Percentiles rank a stretch among this genome's conserved stretches.
Conservation (phyloP, 2,113 vertebrate genomes). For the Martes martes region DNA sequence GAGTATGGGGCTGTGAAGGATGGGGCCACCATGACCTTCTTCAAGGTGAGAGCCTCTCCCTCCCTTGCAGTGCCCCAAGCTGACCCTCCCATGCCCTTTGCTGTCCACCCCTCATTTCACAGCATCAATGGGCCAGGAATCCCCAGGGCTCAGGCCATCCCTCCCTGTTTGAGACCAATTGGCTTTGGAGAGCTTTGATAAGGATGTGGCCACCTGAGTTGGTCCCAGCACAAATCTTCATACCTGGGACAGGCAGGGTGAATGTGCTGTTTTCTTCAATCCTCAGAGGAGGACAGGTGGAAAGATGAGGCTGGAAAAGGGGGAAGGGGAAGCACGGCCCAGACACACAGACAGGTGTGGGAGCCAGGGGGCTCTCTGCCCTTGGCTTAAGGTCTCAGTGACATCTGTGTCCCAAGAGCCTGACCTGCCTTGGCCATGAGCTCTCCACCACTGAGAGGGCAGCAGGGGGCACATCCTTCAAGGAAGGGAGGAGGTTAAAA, state of each 20-base stretch:
- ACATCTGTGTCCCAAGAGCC: neutral
- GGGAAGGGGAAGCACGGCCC: neutral
- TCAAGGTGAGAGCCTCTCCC: constrained; percentile 88
- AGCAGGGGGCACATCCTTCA: neutral
- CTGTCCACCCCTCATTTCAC: neutral
- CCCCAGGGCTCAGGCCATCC: neutral
- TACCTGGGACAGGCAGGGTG: neutral
- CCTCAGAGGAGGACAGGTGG: neutral
- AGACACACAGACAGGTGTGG: neutral
- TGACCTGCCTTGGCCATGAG: neutral
- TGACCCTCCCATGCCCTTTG: neutral
- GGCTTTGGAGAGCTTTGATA: neutral
- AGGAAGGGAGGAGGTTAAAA: neutral
- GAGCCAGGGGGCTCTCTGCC: neutral
- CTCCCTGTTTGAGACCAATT: neutral
- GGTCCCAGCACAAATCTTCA: neutral
- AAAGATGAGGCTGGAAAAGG: neutral
- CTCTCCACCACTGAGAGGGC: neutral
- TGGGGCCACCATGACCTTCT: constrained; percentile 98
- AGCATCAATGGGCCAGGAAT: neutral
- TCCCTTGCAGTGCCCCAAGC: neutral
- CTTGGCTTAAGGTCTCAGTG: neutral
- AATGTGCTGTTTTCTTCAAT: neutral
- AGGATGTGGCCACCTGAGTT: too few species aligned
- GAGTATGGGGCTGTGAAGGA: constrained; percentile 97